Base-by-base conservation (phyloP, 1,140 invertebrate genomes). In the Helicoverpa zea region DNA sequence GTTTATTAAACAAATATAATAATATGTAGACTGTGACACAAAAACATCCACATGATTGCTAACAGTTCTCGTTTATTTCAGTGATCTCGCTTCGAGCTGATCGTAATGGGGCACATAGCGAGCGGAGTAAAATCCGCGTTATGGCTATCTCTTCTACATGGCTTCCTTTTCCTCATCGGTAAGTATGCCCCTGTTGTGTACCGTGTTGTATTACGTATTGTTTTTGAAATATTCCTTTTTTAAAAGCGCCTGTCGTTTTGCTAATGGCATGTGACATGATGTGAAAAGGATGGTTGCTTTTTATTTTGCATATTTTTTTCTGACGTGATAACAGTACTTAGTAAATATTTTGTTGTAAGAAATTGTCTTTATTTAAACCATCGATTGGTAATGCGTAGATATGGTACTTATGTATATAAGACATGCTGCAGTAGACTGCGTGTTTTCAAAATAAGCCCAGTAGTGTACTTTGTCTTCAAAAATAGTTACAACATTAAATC, bases 81-180 rank as follows among this genome's bases (percentile, higher is more conserved):
- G 78, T 58, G 35, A 30, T 35, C 59, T 11, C 43, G 56, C 52
- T 61, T 43, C 18, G 61, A 49, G 52, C 11, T 56, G 61, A 64
- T 66, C 86, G 87, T 87, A 81, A 92, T 93, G 89, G 88, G 84
- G 14, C 81, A 83, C 76, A 83, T 82, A 76, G 82, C 83, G 70
- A 83, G 84, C 82, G 87, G 81, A 63, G 86, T 86, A 18, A 90
- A 88, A 84, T 84, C 87, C 61, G 84, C 84, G 68, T 80, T 93
- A 83, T 91, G 88, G 85, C 76, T 94, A 83, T 91, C 88, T 87
- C 87, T 94, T 88, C 85, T 92, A 61, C 89, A 91, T 84, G 90
- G 90, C 79, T 92, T 87, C 87, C 83, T 92, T 70, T 89, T 91
- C 66, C 82, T 88, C 76, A 86, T 89, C 76, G 89, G 88, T 89